Percentiles rank a stretch among this genome's conserved stretches.
Evolutionary conservation across 2,113 vertebrate species (phyloP).

Genomic region (Hippopotamus amphibius): DNA sequence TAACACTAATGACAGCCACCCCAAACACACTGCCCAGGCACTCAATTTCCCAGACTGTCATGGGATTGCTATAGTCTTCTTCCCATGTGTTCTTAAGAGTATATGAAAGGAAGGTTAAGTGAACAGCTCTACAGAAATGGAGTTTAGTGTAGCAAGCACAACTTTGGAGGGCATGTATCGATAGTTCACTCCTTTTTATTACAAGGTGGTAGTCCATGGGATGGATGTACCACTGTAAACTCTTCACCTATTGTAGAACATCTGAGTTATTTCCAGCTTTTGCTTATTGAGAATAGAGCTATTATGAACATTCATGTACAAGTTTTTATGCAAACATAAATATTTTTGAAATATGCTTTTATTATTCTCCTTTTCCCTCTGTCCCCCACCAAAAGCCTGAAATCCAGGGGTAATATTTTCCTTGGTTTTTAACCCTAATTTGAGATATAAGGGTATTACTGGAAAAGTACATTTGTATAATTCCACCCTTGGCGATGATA

Average conservation of each 20-base stretch:
- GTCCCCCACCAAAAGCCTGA: neutral
- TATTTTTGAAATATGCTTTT: neutral
- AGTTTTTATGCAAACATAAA: neutral
- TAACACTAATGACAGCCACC: neutral
- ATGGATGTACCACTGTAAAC: neutral
- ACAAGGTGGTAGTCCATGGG: neutral
- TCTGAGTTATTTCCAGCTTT: neutral
- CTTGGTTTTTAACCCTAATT: neutral
- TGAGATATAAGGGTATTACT: neutral
- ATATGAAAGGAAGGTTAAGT: neutral
- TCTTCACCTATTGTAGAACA: neutral
- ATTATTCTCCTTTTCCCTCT: neutral
- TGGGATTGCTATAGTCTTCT: neutral
- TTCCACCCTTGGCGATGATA: neutral
- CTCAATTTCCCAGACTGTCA: neutral
- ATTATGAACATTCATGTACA: neutral
- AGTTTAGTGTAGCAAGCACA: neutral
- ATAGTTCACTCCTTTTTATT: neutral
- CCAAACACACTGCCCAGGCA: neutral
- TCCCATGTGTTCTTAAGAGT: neutral
- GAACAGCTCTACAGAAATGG: neutral
- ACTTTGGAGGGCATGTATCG: neutral
- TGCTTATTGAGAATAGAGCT: neutral
- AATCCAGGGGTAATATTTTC: neutral
- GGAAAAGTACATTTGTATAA: neutral